Percentiles rank a stretch among this genome's conserved stretches.
Evolutionary conservation across 2,113 vertebrate genomes (phyloP).

Genomic region (Rhizomys pruinosus): DNA sequence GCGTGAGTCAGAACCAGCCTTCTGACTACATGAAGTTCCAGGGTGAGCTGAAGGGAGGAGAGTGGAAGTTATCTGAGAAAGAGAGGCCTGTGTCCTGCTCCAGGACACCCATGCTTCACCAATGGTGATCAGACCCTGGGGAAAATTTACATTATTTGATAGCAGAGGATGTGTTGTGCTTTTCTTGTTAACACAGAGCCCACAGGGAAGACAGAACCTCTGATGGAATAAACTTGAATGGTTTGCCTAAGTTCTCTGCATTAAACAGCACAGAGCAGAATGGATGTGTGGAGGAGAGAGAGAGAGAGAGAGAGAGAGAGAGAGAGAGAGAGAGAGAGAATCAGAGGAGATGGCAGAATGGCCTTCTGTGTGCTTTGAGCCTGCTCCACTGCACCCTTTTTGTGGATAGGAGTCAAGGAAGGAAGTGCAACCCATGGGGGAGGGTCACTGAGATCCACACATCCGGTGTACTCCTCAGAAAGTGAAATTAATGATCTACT

Average conservation of each 20-base stretch:
- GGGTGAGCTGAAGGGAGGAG: background rate
- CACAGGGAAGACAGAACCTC: background rate
- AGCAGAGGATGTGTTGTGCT: background rate
- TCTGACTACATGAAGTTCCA: background rate
- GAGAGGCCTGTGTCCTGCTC: rapidly evolving
- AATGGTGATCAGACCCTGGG: background rate
- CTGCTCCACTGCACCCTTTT: background rate
- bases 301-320: background rate
- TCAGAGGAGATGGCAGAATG: background rate
- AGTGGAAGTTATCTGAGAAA: background rate
- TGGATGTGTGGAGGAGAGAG: background rate
- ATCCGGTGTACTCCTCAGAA: background rate
- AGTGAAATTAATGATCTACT: background rate
- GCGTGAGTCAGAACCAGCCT: slow-evolving; percentile 19
- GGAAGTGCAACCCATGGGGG: background rate
- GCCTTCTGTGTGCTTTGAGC: background rate
- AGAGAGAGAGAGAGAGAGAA: background rate
- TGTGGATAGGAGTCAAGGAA: background rate
- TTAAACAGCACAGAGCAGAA: background rate
- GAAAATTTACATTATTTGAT: background rate
- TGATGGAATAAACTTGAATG: background rate
- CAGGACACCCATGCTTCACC: background rate
- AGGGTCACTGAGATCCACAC: background rate
- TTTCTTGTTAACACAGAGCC: background rate
- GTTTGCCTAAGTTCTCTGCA: background rate